A percentile compares a stretch with the other conserved stretches of the same genome.
These are phyloP conservation scores for Martes martes DNA, from an alignment of 2,113 vertebrate species.

Conservation along the genomic window DNA sequence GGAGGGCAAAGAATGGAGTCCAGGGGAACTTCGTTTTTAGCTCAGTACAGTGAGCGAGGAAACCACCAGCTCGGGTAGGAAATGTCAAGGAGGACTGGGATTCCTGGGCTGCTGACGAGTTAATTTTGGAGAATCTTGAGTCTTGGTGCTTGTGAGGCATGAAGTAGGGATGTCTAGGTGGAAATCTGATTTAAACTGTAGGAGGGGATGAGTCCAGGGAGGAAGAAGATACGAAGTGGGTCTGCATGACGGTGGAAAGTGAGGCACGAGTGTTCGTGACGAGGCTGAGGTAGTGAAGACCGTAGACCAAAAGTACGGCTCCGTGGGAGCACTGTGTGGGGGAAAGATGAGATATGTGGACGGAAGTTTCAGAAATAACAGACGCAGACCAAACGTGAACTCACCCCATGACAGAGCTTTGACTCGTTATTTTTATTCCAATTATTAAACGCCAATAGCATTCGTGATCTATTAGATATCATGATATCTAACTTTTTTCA, in stretches of 20 bases:
- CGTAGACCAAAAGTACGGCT: rapidly evolving
- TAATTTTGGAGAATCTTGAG: neutral
- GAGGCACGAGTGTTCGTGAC: neutral
- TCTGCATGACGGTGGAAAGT: rapidly evolving
- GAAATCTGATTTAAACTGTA: neutral
- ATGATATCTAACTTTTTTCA: too few species aligned
- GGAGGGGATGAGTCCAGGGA: neutral
- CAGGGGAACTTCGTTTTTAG: neutral
- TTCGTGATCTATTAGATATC: too few species aligned
- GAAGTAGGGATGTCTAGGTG: neutral
- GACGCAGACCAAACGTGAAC: too few species aligned
- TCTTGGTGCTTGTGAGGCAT: neutral
- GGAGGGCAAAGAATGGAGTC: neutral
- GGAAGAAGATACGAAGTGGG: neutral
- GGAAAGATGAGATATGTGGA: rapidly evolving
- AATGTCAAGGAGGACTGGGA: neutral
- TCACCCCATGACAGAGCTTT: neutral
- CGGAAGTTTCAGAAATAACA: neutral
- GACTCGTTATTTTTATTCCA: too few species aligned
- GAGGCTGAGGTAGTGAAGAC: neutral
- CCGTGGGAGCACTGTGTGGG: rapidly evolving
- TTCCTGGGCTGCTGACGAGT: neutral
- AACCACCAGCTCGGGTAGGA: too few species aligned
- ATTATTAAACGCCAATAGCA: neutral
- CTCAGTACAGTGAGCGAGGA: neutral